phyloP scores from a whole-genome alignment of 1,140 invertebrate species.

The Chlorops oryzae region DNA sequence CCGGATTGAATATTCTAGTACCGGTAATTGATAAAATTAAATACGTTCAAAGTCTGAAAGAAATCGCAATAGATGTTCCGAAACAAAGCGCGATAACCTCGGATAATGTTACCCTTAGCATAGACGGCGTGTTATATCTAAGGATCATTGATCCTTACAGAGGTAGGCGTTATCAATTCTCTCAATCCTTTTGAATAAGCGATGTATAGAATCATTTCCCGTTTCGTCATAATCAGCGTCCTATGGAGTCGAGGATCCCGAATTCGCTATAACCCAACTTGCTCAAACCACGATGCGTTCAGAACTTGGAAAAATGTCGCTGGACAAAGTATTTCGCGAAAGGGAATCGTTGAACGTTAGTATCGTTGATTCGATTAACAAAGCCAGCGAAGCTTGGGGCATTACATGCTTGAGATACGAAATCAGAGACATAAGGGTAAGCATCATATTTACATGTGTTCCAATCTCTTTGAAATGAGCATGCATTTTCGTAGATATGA shows the following conservation, averaged over 20 bases:
- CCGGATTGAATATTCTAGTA: conserved; percentile 89
- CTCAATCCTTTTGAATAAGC: not conserved
- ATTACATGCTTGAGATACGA: conserved; percentile 96
- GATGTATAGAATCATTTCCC: not conserved
- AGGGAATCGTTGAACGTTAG: conserved; percentile 91
- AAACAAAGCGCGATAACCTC: conserved; percentile 96
- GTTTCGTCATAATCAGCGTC: conserved; percentile 57
- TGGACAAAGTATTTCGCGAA: conserved; percentile 96
- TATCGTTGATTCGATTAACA: conserved; percentile 96
- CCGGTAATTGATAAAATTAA: conserved; percentile 91
- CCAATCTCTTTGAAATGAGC: too few relatives aligned
- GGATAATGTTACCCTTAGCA: conserved; percentile 93
- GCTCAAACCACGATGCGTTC: conserved; percentile 99
- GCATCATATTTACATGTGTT: conserved; percentile 26
- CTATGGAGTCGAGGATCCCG: conserved; percentile 98
- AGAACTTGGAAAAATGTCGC: conserved; percentile 94
- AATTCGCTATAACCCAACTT: conserved; percentile 97
- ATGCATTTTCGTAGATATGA: not conserved
- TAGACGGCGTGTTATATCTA: conserved; percentile 97
- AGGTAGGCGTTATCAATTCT: conserved; percentile 34
- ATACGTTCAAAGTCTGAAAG: conserved; percentile 98
- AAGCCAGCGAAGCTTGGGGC: conserved; percentile 96
- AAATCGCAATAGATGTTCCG: conserved; percentile 99
- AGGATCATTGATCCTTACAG: conserved; percentile 86
- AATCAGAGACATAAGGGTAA: conserved; percentile 69